phyloP scores from a whole-genome alignment of 1,140 invertebrate species.

The Dendrolimus kikuchii region DNA sequence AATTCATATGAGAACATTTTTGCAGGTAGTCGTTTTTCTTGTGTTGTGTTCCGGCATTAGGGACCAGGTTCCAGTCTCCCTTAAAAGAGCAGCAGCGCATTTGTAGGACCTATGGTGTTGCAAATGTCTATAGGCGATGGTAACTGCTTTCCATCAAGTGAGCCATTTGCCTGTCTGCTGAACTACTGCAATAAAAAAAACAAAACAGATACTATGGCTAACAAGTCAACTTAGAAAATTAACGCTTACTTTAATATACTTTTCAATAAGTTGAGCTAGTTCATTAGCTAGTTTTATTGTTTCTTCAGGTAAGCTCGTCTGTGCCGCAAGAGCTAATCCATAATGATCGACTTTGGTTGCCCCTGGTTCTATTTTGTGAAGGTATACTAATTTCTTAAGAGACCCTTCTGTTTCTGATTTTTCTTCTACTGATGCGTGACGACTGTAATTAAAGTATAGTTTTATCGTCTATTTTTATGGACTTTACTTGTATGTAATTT shows the following conservation, averaged over 20 bases:
- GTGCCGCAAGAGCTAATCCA: slow-evolving; percentile 54
- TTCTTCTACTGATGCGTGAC: slow-evolving; percentile 48
- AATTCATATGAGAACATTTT: no score
- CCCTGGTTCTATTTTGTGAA: slow-evolving; percentile 58
- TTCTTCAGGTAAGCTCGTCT: slow-evolving; percentile 58
- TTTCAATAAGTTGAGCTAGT: slow-evolving; percentile 45
- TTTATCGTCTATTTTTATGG: background rate
- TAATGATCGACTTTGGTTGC: slow-evolving; percentile 54
- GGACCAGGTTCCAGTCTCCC: no score
- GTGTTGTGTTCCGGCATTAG: no score
- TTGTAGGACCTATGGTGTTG: no score
- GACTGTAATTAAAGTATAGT: slow-evolving; percentile 29
- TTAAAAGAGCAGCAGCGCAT: no score
- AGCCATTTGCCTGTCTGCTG: no score
- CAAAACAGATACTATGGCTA: no score
- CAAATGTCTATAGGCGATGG: no score
- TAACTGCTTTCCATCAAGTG: no score
- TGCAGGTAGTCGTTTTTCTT: no score
- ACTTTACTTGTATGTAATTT: no score
- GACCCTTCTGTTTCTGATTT: slow-evolving; percentile 17
- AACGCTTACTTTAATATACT: slow-evolving; percentile 40
- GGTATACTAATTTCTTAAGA: slow-evolving; percentile 43
- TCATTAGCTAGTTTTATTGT: slow-evolving; percentile 58
- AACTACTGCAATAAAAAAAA: no score
- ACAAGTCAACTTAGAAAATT: background rate